Evolutionary conservation across 2,888 invertebrate genomes (phyloP), one percentile per base, ranked within the genome.

Genomic region (Rotaria macrura): DNA sequence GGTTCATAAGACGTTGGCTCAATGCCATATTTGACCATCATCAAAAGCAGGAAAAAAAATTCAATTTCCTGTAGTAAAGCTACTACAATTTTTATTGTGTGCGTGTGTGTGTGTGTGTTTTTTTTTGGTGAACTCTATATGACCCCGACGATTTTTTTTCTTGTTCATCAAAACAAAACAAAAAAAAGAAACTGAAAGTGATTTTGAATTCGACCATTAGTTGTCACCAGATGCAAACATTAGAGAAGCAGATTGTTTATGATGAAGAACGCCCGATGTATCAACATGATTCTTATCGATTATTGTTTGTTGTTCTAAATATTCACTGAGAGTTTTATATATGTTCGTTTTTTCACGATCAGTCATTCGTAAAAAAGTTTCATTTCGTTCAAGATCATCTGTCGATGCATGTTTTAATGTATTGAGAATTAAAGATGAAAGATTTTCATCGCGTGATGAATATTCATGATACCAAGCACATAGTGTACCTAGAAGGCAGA

Each of bases 371-470:
- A 43, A n/a, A 25, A 79, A 79, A 10, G 43, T 43, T 43, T 40
- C 79, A n/a, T 79, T 79, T n/a, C 43, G 79, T 43, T 79, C 79
- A 43, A 79, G 79, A 43, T 79, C 79, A 43, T 79, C 79, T 5
- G 43, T 79, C 9, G 79, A 7, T 40, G 79, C 79, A 43, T 79
- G 43, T 79, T 79, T 79, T 9, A 79, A 34, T 38, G 43, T 43
- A 43, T 79, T 79, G 2, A 79, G 79, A 43, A 79, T 43, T n/a
- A n/a, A n/a, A n/a, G 40, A 43, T 12, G 79, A 79, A 12, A 79
- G n/a, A 43, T 25, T 79, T 79, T 79, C 79, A 14, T 79, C 79
- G n/a, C 79, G 79, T 2, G 43, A 40, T n/a, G n/a, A 79, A 79
- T 79, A 79, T 79, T 79, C 79, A 79, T 43, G 43, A 79, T 38